These are phyloP conservation scores for Phalacrocorax aristotelis DNA, from an alignment of 2,113 vertebrate species.

Conservation along the genomic window DNA sequence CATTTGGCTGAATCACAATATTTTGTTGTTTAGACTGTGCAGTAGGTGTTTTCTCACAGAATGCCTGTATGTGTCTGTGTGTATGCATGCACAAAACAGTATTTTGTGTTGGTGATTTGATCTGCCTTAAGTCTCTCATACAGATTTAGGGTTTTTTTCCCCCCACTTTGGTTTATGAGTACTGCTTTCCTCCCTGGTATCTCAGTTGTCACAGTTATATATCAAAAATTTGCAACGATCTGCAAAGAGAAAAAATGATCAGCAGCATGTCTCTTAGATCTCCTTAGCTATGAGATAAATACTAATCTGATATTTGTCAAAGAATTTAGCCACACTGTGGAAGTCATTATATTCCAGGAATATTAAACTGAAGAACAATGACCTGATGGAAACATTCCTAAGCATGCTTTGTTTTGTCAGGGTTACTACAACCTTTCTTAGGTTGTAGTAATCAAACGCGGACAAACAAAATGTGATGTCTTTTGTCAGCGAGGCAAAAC, in stretches of 20 bases:
- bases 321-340: background rate
- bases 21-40: conserved; percentile 27
- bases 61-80: conserved; percentile 10
- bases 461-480: background rate
- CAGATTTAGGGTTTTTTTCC: background rate
- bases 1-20: conserved; percentile 42
- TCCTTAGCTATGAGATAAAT: background rate
- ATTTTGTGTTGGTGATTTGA: conserved; percentile 39
- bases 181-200: background rate
- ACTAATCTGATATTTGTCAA: background rate
- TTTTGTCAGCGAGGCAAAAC: background rate
- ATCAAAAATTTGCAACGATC: background rate
- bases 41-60: conserved; percentile 36
- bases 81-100: background rate
- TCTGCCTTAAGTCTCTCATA: background rate
- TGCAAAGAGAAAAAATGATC: background rate
- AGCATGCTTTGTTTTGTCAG: background rate
- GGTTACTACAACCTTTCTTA: background rate
- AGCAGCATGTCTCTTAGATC: background rate
- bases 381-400: background rate
- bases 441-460: background rate
- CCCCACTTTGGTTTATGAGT: conserved; percentile 5
- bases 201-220: background rate
- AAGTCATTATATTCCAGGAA: background rate
- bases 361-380: background rate